Base-by-base conservation (phyloP, 2,113 vertebrate species). In the Sminthopsis crassicaudata region DNA sequence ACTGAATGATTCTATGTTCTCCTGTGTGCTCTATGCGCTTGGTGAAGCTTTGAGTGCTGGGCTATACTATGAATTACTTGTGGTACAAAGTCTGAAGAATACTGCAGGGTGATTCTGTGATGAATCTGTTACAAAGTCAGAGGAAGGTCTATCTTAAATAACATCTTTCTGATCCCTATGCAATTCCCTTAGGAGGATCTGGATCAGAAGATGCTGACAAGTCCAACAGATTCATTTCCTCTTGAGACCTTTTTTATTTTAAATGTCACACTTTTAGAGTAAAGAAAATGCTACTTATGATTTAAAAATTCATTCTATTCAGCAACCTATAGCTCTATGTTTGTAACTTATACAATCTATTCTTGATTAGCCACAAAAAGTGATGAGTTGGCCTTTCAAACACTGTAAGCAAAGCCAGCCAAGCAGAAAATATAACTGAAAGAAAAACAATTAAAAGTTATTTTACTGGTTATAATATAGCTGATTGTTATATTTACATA, bases 401-500 rank as follows among this genome's bases (percentile, higher is more conserved):
- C 94, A 96, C 53, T 91, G 95, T 97, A 98, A 98, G 98, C 98
- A 98, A 97, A 98, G 95, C 92, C 98, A 98, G 97, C 96, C 98
- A 98, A 98, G 98, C 98, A 99, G 98, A 98, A 98, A 99, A 99
- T 98, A 97, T 97, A 98, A 98, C 97, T 98, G 98, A 98, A 98
- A 95, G 97, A 96, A 98, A 98, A 98, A 99, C 98, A 98, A 98
- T 98, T 96, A 98, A 97, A 98, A 98, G 98, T 98, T 98, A 98
- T 98, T 98, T 98, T 98, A 97, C 95, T 97, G 97, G 98, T 98
- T 98, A 97, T 97, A 97, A 95, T 42, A 46, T 36, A 96, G 95
- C 52, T 97, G 57, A 96, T 97, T 19, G 92, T 90, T 97, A 84
- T 96, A 98, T 98, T 98, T 98, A 98, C 94, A 96, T 97, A 94